Evolutionary conservation across 2,888 invertebrate species (phyloP).

Genomic region (Drosophila maculinotata): DNA sequence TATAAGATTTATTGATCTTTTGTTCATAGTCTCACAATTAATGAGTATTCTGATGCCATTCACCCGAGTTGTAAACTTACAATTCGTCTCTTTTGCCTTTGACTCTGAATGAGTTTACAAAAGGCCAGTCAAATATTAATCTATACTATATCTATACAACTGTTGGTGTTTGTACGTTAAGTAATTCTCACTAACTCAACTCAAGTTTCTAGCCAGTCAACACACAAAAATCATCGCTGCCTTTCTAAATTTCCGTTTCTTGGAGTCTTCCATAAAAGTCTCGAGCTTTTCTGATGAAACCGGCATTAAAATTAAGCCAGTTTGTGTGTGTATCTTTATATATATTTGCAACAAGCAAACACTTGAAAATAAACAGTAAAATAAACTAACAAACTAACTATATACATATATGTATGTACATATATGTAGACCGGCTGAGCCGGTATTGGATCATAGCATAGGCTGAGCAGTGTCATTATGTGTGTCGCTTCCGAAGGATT

Average conservation of each 20-base stretch:
- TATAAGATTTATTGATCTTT: accelerated
- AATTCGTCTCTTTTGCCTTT: no score
- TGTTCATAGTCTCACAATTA: no score
- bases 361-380: slow-evolving; percentile 31
- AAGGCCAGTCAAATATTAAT: slow-evolving; percentile 7
- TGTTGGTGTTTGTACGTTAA: slow-evolving; percentile 15
- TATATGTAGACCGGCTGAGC: slow-evolving; percentile 47
- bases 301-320: slow-evolving; percentile 35
- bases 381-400: slow-evolving; percentile 9
- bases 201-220: slow-evolving; percentile 19
- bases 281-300: slow-evolving; percentile 46
- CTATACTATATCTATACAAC: neutral
- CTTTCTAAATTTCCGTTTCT: slow-evolving; percentile 61
- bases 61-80: no score
- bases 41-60: no score
- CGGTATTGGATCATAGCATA: slow-evolving; percentile 41
- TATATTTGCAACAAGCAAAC: slow-evolving; percentile 48
- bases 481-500: slow-evolving; percentile 26
- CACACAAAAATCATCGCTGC: slow-evolving; percentile 26
- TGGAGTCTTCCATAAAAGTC: slow-evolving; percentile 54
- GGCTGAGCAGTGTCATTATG: slow-evolving; percentile 16
- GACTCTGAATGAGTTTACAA: no score
- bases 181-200: slow-evolving; percentile 33
- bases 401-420: no score
- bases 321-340: neutral